Conservation (phyloP, 2,797 vertebrate genomes). For the Gymnocypris eckloni region DNA sequence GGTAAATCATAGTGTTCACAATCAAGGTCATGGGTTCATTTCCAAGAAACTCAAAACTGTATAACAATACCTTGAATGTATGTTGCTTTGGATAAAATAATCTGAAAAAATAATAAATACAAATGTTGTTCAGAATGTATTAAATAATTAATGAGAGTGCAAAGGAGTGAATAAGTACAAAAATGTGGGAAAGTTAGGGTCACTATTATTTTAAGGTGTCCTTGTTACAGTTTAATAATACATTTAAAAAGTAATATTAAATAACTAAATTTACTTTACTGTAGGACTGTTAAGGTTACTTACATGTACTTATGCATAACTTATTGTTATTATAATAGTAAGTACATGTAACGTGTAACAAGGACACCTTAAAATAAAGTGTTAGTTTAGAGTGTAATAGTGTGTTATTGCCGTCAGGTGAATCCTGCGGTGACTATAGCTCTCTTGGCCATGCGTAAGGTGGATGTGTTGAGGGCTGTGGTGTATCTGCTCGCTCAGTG, state of each 20-base stretch:
- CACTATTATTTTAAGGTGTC: too few species aligned
- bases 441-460: constrained; percentile 79
- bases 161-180: background rate
- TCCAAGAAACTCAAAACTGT: background rate
- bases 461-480: constrained; percentile 74
- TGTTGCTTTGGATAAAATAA: background rate
- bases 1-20: background rate
- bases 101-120: background rate
- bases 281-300: too few species aligned
- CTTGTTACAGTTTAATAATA: too few species aligned
- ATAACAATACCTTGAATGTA: background rate
- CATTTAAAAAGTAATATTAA: too few species aligned
- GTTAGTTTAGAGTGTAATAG: background rate
- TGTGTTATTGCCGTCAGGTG: constrained; percentile 68
- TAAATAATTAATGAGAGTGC: background rate
- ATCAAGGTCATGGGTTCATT: background rate
- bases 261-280: too few species aligned
- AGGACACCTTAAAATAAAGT: too few species aligned
- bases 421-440: constrained; percentile 85
- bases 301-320: too few species aligned
- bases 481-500: constrained; percentile 81
- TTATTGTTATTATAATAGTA: background rate
- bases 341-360: background rate
- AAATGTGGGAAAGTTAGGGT: background rate
- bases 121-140: background rate